Conservation (phyloP, 2,888 invertebrate species). For the Drosophila algonquin region DNA sequence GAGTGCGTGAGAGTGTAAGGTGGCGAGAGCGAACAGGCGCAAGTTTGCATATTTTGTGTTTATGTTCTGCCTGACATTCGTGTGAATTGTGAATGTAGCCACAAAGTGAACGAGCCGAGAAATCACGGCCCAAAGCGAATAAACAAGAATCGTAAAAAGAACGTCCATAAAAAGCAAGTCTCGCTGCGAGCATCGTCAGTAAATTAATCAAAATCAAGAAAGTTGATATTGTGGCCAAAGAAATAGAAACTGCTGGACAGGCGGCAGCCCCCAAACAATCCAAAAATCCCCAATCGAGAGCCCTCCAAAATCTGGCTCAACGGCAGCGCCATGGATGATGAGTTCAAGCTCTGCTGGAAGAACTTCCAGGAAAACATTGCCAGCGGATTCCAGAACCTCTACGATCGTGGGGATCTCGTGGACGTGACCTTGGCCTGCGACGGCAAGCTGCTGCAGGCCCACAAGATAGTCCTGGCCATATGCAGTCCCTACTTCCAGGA, state of each 20-base stretch:
- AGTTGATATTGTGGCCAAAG: slow-evolving; percentile 1
- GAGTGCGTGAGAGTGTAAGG: slow-evolving; percentile 31
- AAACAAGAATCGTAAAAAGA: slow-evolving; percentile 67
- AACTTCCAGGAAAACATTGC: slow-evolving; percentile 84
- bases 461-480: slow-evolving; percentile 85
- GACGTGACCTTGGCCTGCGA: slow-evolving; percentile 85
- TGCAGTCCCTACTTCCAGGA: slow-evolving; percentile 85
- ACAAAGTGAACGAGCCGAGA: slow-evolving; percentile 64
- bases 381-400: slow-evolving; percentile 84
- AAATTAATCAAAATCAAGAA: slow-evolving; percentile 13
- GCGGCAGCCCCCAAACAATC: background rate
- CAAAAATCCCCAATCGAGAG: background rate
- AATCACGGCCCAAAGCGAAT: slow-evolving; percentile 74
- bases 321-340: slow-evolving; percentile 81
- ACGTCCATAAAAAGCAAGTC: slow-evolving; percentile 59
- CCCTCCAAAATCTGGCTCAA: background rate
- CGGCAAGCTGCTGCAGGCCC: slow-evolving; percentile 85
- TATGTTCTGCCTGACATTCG: slow-evolving; percentile 69
- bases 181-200: slow-evolving; percentile 2
- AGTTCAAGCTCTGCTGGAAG: slow-evolving; percentile 84
- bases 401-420: slow-evolving; percentile 84
- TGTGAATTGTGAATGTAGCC: slow-evolving; percentile 58
- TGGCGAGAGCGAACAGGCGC: slow-evolving; percentile 1
- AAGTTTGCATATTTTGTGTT: slow-evolving; percentile 64
- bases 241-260: slow-evolving; percentile 9